These are phyloP conservation scores for Abrostola tripartita DNA, from an alignment of 2,888 invertebrate species.

Conservation along the genomic window DNA sequence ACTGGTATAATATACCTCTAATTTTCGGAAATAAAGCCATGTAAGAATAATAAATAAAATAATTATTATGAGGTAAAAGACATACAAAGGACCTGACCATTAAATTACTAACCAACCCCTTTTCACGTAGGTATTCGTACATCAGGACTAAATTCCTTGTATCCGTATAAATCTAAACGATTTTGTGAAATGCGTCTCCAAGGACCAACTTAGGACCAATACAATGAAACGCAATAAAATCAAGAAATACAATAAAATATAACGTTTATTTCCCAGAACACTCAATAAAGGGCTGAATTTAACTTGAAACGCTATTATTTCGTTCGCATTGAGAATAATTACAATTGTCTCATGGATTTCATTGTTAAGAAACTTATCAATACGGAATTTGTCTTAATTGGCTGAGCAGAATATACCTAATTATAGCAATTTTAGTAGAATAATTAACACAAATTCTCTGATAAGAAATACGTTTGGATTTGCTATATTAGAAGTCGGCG, in stretches of 20 bases:
- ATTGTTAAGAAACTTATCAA: not conserved
- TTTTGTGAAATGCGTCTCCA: not conserved
- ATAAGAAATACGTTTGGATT: too few species aligned
- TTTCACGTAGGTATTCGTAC: not conserved
- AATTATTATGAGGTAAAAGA: not conserved
- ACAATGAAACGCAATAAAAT: not conserved
- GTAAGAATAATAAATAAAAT: too few species aligned
- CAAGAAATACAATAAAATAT: slow-evolving; percentile 4
- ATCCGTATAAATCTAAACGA: slow-evolving; percentile 1
- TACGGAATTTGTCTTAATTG: not conserved
- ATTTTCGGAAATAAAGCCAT: too few species aligned
- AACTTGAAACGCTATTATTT: slow-evolving; percentile 2
- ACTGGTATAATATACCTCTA: too few species aligned
- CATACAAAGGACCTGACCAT: not conserved
- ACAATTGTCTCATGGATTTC: not conserved
- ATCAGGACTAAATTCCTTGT: not conserved
- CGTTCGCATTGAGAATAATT: not conserved
- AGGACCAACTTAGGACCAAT: not conserved
- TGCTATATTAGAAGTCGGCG: too few species aligned
- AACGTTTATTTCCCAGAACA: slow-evolving; percentile 1
- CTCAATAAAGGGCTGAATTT: not conserved
- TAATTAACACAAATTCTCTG: too few species aligned
- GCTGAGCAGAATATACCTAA: too few species aligned
- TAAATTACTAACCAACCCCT: not conserved
- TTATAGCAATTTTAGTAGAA: too few species aligned